Percentiles rank a stretch among this genome's conserved stretches.
phyloP scores from a whole-genome alignment of 2,113 vertebrate species.

The Corythoichthys haematopterus region DNA sequence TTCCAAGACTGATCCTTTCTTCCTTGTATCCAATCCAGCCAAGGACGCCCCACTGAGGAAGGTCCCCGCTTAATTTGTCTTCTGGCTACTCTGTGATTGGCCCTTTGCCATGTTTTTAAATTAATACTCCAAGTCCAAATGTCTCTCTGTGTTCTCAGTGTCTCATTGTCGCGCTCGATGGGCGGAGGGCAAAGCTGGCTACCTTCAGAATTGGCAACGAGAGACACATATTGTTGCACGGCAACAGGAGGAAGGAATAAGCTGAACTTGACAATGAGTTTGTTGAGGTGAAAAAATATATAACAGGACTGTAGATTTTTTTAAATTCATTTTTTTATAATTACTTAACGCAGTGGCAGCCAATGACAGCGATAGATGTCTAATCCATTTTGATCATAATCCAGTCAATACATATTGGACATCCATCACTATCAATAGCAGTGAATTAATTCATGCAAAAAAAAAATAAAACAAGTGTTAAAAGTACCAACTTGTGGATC shows the following conservation, averaged over 20 bases:
- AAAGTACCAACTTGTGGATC: too few species aligned
- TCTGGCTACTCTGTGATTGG: slow-evolving; percentile 48
- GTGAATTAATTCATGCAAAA: too few species aligned
- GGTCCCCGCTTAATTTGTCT: slow-evolving; percentile 59
- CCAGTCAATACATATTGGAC: too few species aligned
- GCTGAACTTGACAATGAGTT: neutral
- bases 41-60: slow-evolving; percentile 59
- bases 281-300: neutral
- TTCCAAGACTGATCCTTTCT: slow-evolving; percentile 31
- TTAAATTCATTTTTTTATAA: too few species aligned
- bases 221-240: slow-evolving; percentile 26
- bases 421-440: too few species aligned
- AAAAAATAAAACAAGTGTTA: too few species aligned
- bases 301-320: too few species aligned
- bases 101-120: slow-evolving; percentile 55
- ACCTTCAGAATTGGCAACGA: slow-evolving; percentile 38
- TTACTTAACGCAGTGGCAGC: too few species aligned
- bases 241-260: slow-evolving; percentile 4
- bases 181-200: slow-evolving; percentile 32
- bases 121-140: slow-evolving; percentile 47
- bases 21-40: slow-evolving; percentile 45
- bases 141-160: slow-evolving; percentile 22
- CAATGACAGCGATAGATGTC: too few species aligned
- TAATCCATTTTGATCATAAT: too few species aligned
- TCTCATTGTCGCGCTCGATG: slow-evolving; percentile 19